A percentile compares a stretch with the other conserved stretches of the same genome.
These are phyloP conservation scores for Sminthurinus aureus DNA, from an alignment of 2,888 invertebrate species.

Conservation along the genomic window DNA sequence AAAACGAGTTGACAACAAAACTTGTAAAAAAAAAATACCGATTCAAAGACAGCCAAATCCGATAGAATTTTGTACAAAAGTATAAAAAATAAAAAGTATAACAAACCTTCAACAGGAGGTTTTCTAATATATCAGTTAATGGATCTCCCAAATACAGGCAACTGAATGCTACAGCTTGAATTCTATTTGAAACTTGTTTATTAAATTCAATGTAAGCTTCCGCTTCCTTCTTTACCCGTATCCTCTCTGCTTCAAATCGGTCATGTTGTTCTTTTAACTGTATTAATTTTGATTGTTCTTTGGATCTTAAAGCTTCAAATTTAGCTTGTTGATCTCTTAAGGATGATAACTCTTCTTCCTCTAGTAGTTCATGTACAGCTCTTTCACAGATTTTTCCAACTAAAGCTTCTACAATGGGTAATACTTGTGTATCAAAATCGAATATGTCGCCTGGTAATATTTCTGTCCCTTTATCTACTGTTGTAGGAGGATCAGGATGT, in stretches of 20 bases:
- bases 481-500: background rate
- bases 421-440: slow-evolving; percentile 11
- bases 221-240: background rate
- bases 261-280: slow-evolving; percentile 31
- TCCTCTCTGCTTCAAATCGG: slow-evolving; percentile 15
- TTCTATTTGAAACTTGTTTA: slow-evolving; percentile 1
- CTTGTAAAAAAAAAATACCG: too few relatives aligned
- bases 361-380: slow-evolving; percentile 30
- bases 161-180: slow-evolving; percentile 29
- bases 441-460: slow-evolving; percentile 29
- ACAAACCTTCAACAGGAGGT: background rate
- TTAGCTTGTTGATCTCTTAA: slow-evolving; percentile 27
- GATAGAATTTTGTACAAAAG: too few relatives aligned
- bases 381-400: slow-evolving; percentile 23
- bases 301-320: background rate
- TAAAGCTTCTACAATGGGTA: slow-evolving; percentile 23
- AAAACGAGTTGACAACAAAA: too few relatives aligned
- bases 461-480: slow-evolving; percentile 15
- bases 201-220: background rate
- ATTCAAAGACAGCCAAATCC: too few relatives aligned
- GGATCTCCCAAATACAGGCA: slow-evolving; percentile 20
- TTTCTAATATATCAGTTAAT: background rate
- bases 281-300: slow-evolving; percentile 24
- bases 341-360: slow-evolving; percentile 35
- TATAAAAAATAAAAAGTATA: too few relatives aligned